These are phyloP conservation scores for Pogoniulus pusillus DNA, from an alignment of 2,797 vertebrate genomes.

Conservation along the genomic window DNA sequence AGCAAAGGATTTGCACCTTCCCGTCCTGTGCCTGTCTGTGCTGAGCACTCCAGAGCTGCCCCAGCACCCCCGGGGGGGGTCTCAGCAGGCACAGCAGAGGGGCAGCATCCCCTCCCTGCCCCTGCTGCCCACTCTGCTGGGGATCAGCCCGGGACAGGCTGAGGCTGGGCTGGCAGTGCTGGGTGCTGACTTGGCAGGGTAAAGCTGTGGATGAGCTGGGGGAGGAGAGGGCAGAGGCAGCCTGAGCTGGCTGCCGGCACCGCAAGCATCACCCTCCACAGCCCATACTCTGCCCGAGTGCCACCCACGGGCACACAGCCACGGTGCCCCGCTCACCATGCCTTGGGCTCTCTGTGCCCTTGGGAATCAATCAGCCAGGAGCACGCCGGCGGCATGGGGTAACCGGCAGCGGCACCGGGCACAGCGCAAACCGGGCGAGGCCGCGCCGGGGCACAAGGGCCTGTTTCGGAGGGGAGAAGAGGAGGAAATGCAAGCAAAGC, in stretches of 20 bases:
- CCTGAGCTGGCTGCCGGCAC: background rate
- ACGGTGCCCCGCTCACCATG: background rate
- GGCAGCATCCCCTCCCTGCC: no score
- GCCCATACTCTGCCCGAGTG: accelerated
- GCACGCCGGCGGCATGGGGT: background rate
- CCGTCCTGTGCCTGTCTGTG: no score
- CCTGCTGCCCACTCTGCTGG: no score
- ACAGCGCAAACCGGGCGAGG: background rate
- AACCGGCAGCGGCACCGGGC: background rate
- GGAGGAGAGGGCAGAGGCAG: background rate
- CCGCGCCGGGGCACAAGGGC: background rate
- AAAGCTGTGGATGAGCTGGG: background rate
- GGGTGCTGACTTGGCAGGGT: background rate
- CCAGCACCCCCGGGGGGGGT: no score
- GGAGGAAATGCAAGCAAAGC: background rate
- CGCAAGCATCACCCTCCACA: background rate
- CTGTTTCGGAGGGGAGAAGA: background rate
- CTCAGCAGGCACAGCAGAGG: no score
- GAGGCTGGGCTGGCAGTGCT: no score
- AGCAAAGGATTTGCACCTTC: no score
- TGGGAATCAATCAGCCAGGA: accelerated
- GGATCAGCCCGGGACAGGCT: no score
- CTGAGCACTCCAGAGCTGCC: no score
- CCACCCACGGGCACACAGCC: background rate
- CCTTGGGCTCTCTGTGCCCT: background rate